Conservation (phyloP, 2,888 invertebrate species). For the Diloba caeruleocephala region DNA sequence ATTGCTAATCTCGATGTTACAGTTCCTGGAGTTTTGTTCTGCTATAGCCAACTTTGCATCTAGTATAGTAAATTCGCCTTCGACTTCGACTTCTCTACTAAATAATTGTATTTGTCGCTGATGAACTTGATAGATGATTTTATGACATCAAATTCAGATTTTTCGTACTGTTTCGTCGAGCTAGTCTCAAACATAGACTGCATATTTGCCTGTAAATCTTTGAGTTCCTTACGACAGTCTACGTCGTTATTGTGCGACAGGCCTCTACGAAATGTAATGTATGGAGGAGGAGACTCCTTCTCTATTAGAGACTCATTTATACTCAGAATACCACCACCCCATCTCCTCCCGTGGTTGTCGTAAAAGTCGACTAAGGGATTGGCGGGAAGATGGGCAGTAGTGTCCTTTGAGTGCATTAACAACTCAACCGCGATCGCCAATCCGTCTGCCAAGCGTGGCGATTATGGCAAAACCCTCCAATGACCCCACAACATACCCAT, state of each 20-base stretch:
- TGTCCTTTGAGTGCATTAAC: too few relatives aligned
- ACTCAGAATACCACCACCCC: too few relatives aligned
- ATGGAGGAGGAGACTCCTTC: conserved; percentile 2
- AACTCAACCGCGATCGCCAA: too few relatives aligned
- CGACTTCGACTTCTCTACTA: neutral
- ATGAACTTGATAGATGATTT: neutral
- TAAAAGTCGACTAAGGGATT: too few relatives aligned
- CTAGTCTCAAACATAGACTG: neutral
- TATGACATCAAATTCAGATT: neutral
- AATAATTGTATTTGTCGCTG: neutral
- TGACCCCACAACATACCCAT: too few relatives aligned
- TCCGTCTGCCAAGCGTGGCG: too few relatives aligned
- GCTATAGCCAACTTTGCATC: neutral
- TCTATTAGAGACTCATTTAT: neutral
- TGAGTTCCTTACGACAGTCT: neutral
- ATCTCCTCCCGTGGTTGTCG: too few relatives aligned
- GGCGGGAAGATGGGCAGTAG: too few relatives aligned
- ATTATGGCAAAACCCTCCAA: too few relatives aligned
- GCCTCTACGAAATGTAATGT: conserved; percentile 1
- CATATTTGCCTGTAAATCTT: neutral
- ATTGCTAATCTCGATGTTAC: neutral
- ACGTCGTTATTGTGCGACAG: neutral
- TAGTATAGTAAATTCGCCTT: neutral
- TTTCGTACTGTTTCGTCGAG: neutral
- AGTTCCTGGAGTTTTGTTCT: neutral